These are phyloP conservation scores for Acropternis orthonyx DNA, from an alignment of 2,797 vertebrate genomes.

Conservation along the genomic window DNA sequence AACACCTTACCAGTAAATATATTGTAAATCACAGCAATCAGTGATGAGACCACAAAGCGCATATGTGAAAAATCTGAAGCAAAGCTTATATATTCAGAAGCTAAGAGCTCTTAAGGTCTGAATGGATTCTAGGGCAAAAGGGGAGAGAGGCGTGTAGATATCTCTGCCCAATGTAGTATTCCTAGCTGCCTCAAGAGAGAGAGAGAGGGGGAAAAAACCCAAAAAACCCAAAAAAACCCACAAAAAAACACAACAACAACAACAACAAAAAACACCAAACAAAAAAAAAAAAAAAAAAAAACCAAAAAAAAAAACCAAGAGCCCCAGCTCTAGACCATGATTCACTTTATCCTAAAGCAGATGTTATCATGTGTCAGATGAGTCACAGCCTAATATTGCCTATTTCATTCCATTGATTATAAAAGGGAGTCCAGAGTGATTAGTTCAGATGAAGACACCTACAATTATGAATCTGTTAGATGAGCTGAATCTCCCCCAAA, in stretches of 20 bases:
- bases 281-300: not conserved
- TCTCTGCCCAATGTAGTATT: not conserved
- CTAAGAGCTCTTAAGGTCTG: not conserved
- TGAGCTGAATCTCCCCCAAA: not conserved
- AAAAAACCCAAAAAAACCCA: no score
- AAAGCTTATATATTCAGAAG: not conserved
- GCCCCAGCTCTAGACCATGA: slow-evolving; percentile 6
- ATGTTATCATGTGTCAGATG: slow-evolving; percentile 38
- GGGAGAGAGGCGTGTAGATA: not conserved
- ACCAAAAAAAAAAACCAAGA: not conserved
- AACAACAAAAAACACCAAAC: no score
- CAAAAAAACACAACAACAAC: no score
- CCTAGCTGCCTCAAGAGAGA: not conserved
- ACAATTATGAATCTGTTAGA: not conserved
- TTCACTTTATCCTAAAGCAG: slow-evolving; percentile 34
- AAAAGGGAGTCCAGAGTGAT: not conserved
- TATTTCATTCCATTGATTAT: slow-evolving; percentile 27
- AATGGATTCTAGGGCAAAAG: not conserved
- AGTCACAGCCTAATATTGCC: slow-evolving; percentile 36
- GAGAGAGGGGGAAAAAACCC: no score
- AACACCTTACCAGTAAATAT: not conserved
- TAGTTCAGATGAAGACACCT: slow-evolving; percentile 29
- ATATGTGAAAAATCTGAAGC: not conserved
- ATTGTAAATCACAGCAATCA: not conserved
- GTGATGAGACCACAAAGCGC: not conserved